Evolutionary conservation across 1,140 invertebrate genomes (phyloP).

Genomic region (Diplogasteroides magnus): DNA sequence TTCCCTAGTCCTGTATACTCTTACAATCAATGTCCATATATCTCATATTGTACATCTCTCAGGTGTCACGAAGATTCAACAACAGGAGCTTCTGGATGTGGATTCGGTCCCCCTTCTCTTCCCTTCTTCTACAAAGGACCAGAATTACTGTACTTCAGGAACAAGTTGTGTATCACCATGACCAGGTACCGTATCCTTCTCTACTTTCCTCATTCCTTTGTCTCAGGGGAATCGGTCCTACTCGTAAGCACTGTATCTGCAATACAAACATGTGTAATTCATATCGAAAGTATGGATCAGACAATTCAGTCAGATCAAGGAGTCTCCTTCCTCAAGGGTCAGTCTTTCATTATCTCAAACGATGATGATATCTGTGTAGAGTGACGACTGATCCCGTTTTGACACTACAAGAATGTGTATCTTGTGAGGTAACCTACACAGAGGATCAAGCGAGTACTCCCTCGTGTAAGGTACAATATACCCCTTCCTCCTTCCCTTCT

Average conservation of each 20-base stretch:
- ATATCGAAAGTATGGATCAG: background rate
- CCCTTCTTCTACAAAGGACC: slow-evolving; percentile 46
- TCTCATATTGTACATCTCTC: too few relatives aligned
- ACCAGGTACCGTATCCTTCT: slow-evolving; percentile 21
- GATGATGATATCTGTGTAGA: too few relatives aligned
- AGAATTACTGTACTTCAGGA: slow-evolving; percentile 38
- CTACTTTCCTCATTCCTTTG: background rate
- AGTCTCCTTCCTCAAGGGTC: too few relatives aligned
- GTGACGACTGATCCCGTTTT: background rate
- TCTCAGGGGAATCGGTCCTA: slow-evolving; percentile 35
- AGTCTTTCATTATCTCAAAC: slow-evolving; percentile 10
- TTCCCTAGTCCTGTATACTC: too few relatives aligned
- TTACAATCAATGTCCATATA: too few relatives aligned
- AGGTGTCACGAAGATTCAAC: slow-evolving; percentile 48
- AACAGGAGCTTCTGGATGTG: slow-evolving; percentile 43
- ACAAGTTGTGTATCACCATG: slow-evolving; percentile 43
- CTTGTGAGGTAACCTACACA: background rate
- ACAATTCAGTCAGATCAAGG: too few relatives aligned
- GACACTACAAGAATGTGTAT: slow-evolving; percentile 3
- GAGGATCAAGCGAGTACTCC: background rate
- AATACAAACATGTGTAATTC: slow-evolving; percentile 40
- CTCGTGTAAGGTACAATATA: background rate
- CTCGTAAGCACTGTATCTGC: slow-evolving; percentile 46
- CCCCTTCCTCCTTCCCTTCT: background rate
- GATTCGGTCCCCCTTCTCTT: slow-evolving; percentile 48